Base-by-base conservation (phyloP, 2,113 vertebrate species). In the Oryzias woworae region DNA sequence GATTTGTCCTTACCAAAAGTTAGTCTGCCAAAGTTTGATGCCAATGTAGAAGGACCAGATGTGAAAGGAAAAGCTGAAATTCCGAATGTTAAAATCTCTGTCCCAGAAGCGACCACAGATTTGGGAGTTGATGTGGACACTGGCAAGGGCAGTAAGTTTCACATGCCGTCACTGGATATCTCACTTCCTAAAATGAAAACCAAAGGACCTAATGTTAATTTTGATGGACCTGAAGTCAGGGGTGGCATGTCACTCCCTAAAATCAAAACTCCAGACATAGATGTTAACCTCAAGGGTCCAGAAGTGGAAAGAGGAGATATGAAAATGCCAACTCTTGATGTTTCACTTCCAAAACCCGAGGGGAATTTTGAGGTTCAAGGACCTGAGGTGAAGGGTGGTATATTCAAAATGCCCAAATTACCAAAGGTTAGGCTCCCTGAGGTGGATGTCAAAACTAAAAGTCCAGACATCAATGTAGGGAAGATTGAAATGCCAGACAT, bases 311-410 rank as follows among this genome's bases (percentile, higher is more conserved):
- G 68, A 7, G 41, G 83, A 26, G 86, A 26, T 68, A 6, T 50
- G 17, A 23, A 51, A 1, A n/a, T 58, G 8, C 88, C 88, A 0
- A 74, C 78, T 23, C 16, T 87, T 3, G 57, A 88, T 18, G 59
- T 93, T 0, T 84, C 85, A 0, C 61, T 89, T 3, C 87, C 87
- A 2, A 81, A 87, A 53, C 72, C 81, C 0, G 89, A 90, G n/a
- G 71, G 54, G 0, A 43, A 80, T 7, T 0, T 73, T 3, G 16
- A 72, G 18, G 6, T 88, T 36, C 55, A 82, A 3, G 66, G 70
- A 2, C 62, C 70, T 14, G 66, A 69, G 2, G 0, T 80, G 3
- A 80, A 84, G n/a, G 73, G 53, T 2, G 55, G 14, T 5, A 78
- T 46, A 7, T 62, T 82, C 5, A 69, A 65, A 28, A 63, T 80